Base-by-base conservation (phyloP, 2,113 vertebrate species). In the Dromiciops gliroides region DNA sequence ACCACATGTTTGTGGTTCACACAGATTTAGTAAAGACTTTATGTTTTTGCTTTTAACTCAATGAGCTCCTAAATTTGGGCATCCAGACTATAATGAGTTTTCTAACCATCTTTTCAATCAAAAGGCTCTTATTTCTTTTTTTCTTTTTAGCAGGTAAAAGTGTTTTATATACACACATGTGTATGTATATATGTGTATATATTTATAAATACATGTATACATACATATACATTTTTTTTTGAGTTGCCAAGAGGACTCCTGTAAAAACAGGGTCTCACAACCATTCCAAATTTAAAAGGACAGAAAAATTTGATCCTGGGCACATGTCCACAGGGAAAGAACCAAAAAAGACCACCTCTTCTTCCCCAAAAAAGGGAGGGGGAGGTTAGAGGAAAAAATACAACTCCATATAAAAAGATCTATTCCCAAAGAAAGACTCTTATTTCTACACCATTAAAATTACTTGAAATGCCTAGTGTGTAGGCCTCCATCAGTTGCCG, bases 1-100 rank as follows among this genome's bases (percentile, higher is more conserved):
- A 94, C 89, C 49, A 95, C 89, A 8, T 31, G 93, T 92, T 47
- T 95, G 60, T 91, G 10, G 92, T 25, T 52, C 91, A 48, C 14
- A 51, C 31, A 67, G 28, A 88, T 51, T 89, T 94, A 88, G 75
- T 28, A 37, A 67, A 94, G 51, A 92, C 11, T 90, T 94, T 50
- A 49, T 94, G 0, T 52, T 31, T 95, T 94, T 96, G 60, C 56
- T 91, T 88, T 92, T 93, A 89, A 95, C 94, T 44, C 49, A 67
- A 95, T 31, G 93, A 75, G 51, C 93, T 94, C 89, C 48, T 89
- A 23, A 90, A 48, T n/a, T 93, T 23, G 28, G 94, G 22, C 47
- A 89, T 67, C 49, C 94, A 93, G 93, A 60, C 56, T 12, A 60
- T 60, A 60, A 60, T 11, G 9, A 31, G 53, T 9, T 60, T 53